A percentile compares a stretch with the other conserved stretches of the same genome.
Conservation (phyloP, 2,797 vertebrate genomes). For the Hapalemur alaotrensis region DNA sequence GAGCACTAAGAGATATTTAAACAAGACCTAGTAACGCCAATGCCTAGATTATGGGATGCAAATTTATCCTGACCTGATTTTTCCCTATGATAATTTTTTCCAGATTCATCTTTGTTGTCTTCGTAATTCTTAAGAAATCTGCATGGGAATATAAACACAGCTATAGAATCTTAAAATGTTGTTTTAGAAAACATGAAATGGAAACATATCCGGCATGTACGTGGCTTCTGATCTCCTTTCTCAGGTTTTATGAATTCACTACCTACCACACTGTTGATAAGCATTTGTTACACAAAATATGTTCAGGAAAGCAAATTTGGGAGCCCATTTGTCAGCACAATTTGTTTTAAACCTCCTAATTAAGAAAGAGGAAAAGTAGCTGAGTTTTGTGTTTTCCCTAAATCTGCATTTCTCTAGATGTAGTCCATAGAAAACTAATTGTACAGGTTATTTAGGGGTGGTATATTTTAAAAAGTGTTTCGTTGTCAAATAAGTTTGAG, state of each 20-base stretch:
- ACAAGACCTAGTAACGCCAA: neutral
- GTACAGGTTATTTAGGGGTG: neutral
- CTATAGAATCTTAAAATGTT: neutral
- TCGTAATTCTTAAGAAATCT: neutral
- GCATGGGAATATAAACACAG: neutral
- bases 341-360: neutral
- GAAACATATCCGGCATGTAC: neutral
- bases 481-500: conserved; percentile 11
- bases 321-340: neutral
- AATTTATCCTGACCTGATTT: neutral
- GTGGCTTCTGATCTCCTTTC: neutral
- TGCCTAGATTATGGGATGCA: neutral
- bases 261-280: neutral
- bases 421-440: neutral
- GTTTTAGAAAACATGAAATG: neutral
- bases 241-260: neutral
- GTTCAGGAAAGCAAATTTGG: neutral
- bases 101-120: neutral
- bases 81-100: neutral
- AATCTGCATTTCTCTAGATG: neutral
- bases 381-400: neutral
- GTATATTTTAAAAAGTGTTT: neutral
- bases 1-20: neutral
- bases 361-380: neutral
- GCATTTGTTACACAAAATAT: neutral